Evolutionary conservation across 2,113 vertebrate species (phyloP), one percentile per base, ranked within the genome.

Genomic region (Cepphus grylle): DNA sequence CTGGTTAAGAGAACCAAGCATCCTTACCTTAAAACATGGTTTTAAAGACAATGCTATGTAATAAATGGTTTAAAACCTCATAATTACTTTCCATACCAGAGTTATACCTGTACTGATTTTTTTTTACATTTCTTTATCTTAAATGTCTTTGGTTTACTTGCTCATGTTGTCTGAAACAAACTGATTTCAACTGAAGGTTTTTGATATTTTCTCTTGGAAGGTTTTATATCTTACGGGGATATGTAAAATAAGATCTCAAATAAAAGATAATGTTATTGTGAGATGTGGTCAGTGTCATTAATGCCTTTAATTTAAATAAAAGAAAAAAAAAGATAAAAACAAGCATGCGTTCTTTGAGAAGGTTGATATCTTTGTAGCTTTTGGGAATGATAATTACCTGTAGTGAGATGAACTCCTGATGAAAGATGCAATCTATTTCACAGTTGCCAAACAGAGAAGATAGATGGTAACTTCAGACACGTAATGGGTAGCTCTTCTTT

Each of bases 211-310:
- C 92, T 96, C 97, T 97, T 97, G 70, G 82, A 97, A 98, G 89
- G 92, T 98, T 98, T 98, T 98, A 81, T 98, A 98, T 98, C 93
- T 98, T 97, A 96, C 65, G 96, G 98, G 98, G 98, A 96, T 98
- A 97, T 98, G 97, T 98, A 98, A 98, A 98, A 97, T 97, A 98
- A 97, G 90, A 97, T 97, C 96, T 95, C 97, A 96, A 98, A 98
- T 98, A 98, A 98, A 98, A 98, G 45, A 93, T 93, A 91, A 95
- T 97, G 90, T 97, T 96, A 96, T 88, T 97, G 96, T 96, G 92
- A 81, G 47, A 91, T 63, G 45, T 65, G 47, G 13, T 93, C 76
- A 91, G 73, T 5, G 67, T 96, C 71, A 32, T 96, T 62, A 84
- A 70, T 97, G 27, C 17, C 27, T 93, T 66, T 10, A 45, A 7